Evolutionary conservation across 2,888 invertebrate genomes (phyloP).

Genomic region (Aphrophora alni): DNA sequence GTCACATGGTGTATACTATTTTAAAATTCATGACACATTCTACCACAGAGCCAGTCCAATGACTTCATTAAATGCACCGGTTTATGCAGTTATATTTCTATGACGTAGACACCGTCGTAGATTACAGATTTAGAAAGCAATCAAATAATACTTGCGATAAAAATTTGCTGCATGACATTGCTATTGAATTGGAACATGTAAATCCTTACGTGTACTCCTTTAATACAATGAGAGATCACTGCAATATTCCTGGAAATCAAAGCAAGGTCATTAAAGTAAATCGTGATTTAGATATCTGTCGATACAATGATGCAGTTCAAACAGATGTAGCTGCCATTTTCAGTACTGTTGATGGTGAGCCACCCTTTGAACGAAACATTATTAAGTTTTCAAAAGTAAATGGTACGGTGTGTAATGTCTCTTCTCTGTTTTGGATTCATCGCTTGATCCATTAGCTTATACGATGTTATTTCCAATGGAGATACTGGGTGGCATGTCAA

Average conservation of each 20-base stretch:
- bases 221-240: not conserved
- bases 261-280: not conserved
- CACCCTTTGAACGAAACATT: constrained; percentile 3
- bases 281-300: not conserved
- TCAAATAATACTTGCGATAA: not conserved
- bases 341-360: not conserved
- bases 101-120: not conserved
- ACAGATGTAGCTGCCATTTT: constrained; percentile 16
- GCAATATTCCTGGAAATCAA: not conserved
- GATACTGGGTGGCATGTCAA: not conserved
- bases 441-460: constrained; percentile 15
- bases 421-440: constrained; percentile 16
- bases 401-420: not conserved
- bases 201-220: too few species aligned
- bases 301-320: constrained; percentile 10
- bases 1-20: not conserved
- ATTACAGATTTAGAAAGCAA: not conserved
- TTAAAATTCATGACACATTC: constrained; percentile 15
- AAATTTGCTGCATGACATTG: too few species aligned
- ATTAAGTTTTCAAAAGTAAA: not conserved
- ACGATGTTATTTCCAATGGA: not conserved
- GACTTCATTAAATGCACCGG: not conserved
- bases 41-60: not conserved
- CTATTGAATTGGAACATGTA: too few species aligned
- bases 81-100: constrained; percentile 11